Evolutionary conservation across 2,888 invertebrate species (phyloP).

Genomic region (Lymantria monacha): DNA sequence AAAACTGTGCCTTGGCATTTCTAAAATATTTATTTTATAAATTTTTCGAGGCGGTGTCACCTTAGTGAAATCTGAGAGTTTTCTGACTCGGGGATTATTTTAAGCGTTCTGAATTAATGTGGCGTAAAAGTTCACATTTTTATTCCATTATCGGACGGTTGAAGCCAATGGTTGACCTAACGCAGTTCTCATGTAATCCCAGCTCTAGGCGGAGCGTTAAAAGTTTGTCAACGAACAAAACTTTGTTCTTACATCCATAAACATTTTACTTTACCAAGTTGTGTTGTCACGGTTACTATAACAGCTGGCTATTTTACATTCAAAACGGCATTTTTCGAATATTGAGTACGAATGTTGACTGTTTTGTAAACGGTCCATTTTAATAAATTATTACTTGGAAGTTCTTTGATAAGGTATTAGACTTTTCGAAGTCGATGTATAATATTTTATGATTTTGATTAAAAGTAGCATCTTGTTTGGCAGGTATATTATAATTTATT

Average conservation of each 20-base stretch:
- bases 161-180: slow-evolving; percentile 61
- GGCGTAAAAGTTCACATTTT: slow-evolving; percentile 57
- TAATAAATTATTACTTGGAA: slow-evolving; percentile 12
- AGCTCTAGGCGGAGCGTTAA: slow-evolving; percentile 57
- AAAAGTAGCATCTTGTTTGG: not conserved
- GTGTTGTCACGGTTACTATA: slow-evolving; percentile 37
- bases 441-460: slow-evolving; percentile 1
- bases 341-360: slow-evolving; percentile 28
- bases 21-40: no score
- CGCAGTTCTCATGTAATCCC: slow-evolving; percentile 74
- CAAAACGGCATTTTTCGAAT: slow-evolving; percentile 39
- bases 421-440: slow-evolving; percentile 6
- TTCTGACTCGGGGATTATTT: slow-evolving; percentile 27
- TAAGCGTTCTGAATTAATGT: slow-evolving; percentile 43
- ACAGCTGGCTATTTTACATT: slow-evolving; percentile 60
- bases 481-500: not conserved
- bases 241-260: slow-evolving; percentile 72
- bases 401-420: slow-evolving; percentile 11
- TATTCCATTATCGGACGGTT: slow-evolving; percentile 60
- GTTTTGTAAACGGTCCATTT: slow-evolving; percentile 14
- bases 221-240: slow-evolving; percentile 57
- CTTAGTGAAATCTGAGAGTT: slow-evolving; percentile 8
- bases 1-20: no score
- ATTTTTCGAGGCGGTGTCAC: no score
- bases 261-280: slow-evolving; percentile 66